phyloP scores from a whole-genome alignment of 2,113 vertebrate species.

The Sander vitreus region DNA sequence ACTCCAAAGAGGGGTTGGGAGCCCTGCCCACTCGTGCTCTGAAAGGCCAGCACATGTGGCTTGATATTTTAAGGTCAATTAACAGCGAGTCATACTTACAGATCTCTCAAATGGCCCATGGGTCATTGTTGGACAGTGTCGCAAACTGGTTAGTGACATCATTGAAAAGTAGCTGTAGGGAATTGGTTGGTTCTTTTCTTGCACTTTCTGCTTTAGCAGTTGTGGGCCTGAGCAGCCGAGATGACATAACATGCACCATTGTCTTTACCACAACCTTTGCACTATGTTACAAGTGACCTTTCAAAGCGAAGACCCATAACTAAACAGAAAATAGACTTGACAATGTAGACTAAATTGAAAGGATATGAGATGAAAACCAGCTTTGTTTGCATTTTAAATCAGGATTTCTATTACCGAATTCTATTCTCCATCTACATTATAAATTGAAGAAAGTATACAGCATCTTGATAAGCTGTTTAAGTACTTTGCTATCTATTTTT shows the following conservation, averaged over 20 bases:
- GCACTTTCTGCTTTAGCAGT: slow-evolving; percentile 66
- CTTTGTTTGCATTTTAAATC: slow-evolving; percentile 44
- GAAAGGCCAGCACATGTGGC: slow-evolving; percentile 66
- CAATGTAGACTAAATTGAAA: slow-evolving; percentile 32
- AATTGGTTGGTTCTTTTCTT: slow-evolving; percentile 71
- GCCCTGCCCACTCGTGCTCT: slow-evolving; percentile 34
- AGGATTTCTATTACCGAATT: neutral
- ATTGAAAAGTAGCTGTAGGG: slow-evolving; percentile 56
- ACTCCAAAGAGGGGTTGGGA: slow-evolving; percentile 64
- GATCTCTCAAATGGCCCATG: slow-evolving; percentile 65
- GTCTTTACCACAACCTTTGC: slow-evolving; percentile 76
- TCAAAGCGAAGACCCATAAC: slow-evolving; percentile 54
- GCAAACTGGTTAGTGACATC: slow-evolving; percentile 67
- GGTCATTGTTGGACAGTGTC: slow-evolving; percentile 66
- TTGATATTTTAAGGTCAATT: slow-evolving; percentile 83
- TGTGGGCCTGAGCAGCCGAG: slow-evolving; percentile 71
- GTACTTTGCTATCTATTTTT: slow-evolving; percentile 26
- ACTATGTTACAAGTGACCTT: slow-evolving; percentile 67
- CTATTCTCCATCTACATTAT: neutral
- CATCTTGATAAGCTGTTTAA: slow-evolving; percentile 12
- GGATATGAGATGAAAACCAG: slow-evolving; percentile 28
- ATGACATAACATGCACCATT: slow-evolving; percentile 76
- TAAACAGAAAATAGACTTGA: slow-evolving; percentile 60
- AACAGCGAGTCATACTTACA: slow-evolving; percentile 72
- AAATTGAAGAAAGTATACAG: slow-evolving; percentile 1